These are phyloP conservation scores for Scaptomyza hsui DNA, from an alignment of 1,140 invertebrate species.

Conservation along the genomic window DNA sequence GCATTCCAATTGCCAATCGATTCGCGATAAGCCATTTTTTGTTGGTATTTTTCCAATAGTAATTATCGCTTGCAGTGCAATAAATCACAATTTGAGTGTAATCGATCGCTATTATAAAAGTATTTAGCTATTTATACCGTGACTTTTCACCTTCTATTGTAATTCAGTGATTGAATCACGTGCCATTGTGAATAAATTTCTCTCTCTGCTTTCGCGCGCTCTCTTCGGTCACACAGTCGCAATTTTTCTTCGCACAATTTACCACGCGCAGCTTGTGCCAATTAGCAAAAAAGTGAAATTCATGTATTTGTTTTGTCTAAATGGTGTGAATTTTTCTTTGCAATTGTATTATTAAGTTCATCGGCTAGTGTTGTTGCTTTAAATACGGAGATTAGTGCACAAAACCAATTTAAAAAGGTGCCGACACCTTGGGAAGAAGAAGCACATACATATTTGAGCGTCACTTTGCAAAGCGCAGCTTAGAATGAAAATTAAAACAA, in stretches of 20 bases:
- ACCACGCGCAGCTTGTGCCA: neutral
- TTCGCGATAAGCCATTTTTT: neutral
- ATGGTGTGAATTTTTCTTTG: neutral
- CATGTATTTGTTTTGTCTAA: neutral
- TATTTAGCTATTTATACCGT: neutral
- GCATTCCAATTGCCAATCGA: neutral
- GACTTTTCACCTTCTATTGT: constrained; percentile 1
- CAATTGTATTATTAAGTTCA: neutral
- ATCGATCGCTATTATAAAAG: neutral
- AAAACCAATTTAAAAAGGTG: neutral
- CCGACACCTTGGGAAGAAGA: neutral
- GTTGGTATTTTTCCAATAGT: neutral
- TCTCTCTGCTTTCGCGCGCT: neutral
- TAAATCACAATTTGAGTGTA: neutral
- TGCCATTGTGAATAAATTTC: neutral
- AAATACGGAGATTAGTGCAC: neutral
- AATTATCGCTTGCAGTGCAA: neutral
- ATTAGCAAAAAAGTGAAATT: neutral
- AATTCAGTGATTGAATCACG: neutral
- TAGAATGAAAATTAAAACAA: neutral
- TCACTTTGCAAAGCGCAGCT: neutral
- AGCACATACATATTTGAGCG: neutral
- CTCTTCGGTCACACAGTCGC: neutral
- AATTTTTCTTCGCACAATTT: neutral
- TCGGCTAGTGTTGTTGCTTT: no score